phyloP scores from a whole-genome alignment of 2,888 invertebrate genomes.

The Scaptomyza flava region DNA sequence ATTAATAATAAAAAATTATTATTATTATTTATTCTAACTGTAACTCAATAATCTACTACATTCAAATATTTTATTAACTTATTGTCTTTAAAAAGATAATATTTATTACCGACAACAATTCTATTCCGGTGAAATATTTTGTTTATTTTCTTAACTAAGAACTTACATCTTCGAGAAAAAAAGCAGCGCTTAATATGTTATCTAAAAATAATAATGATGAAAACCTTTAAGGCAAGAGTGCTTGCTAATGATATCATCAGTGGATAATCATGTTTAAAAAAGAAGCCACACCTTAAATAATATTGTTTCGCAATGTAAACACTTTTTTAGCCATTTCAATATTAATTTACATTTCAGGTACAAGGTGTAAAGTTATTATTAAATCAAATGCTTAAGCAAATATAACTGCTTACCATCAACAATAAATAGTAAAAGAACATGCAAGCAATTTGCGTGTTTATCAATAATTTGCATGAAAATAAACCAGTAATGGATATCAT shows the following conservation, averaged over 20 bases:
- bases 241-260: constrained; percentile 52
- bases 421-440: background rate
- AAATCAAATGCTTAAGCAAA: background rate
- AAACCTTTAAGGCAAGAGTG: background rate
- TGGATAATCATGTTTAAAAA: constrained; percentile 5
- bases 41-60: no score
- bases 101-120: background rate
- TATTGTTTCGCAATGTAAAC: constrained; percentile 1
- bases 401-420: background rate
- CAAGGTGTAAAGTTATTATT: constrained; percentile 2
- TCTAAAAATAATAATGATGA: constrained; percentile 48
- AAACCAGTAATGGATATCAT: constrained; percentile 1
- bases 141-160: constrained; percentile 10
- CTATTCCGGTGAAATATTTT: background rate
- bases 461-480: constrained; percentile 17
- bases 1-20: no score
- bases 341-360: background rate
- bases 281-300: constrained; percentile 29
- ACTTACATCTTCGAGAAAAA: constrained; percentile 20
- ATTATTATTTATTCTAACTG: no score
- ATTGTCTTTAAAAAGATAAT: no score
- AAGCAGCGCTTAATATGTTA: background rate
- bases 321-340: constrained; percentile 6
- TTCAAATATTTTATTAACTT: no score
- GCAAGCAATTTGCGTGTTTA: background rate